phyloP scores from a whole-genome alignment of 2,888 invertebrate genomes.

The Nineta flava region DNA sequence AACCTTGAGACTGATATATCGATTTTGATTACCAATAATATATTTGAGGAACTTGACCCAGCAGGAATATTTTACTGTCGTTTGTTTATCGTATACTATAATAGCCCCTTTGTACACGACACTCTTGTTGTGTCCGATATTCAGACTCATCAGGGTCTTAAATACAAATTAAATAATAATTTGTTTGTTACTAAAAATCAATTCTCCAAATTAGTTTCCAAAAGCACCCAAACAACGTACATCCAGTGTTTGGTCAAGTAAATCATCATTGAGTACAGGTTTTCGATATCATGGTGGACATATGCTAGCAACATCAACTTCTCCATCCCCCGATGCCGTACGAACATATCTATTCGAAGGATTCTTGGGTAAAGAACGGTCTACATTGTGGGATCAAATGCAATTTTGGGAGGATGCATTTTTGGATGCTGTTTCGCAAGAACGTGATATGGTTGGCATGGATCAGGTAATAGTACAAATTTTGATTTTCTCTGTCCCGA shows the following conservation, averaged over 20 bases:
- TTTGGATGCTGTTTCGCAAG: constrained; percentile 92
- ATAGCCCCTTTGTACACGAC: too few species aligned
- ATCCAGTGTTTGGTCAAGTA: constrained; percentile 83
- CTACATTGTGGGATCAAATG: constrained; percentile 94
- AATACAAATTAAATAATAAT: too few species aligned
- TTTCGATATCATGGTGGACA: constrained; percentile 77
- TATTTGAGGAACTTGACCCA: too few species aligned
- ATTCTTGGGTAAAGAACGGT: constrained; percentile 63
- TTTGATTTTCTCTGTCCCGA: not conserved
- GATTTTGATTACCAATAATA: too few species aligned
- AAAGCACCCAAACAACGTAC: constrained; percentile 62
- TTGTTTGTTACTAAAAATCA: too few species aligned
- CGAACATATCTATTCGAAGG: constrained; percentile 89
- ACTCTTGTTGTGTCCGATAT: too few species aligned
- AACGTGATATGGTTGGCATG: constrained; percentile 98
- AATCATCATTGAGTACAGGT: constrained; percentile 75
- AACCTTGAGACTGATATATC: too few species aligned
- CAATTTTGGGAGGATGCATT: constrained; percentile 99
- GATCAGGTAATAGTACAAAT: constrained; percentile 51
- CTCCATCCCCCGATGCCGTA: constrained; percentile 80
- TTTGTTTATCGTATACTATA: too few species aligned
- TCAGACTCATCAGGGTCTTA: too few species aligned
- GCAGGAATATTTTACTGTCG: too few species aligned
- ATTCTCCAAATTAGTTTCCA: constrained; percentile 34
- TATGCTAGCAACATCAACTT: constrained; percentile 66